Conservation (phyloP, 1,140 invertebrate genomes). For the Adelges cooleyi region DNA sequence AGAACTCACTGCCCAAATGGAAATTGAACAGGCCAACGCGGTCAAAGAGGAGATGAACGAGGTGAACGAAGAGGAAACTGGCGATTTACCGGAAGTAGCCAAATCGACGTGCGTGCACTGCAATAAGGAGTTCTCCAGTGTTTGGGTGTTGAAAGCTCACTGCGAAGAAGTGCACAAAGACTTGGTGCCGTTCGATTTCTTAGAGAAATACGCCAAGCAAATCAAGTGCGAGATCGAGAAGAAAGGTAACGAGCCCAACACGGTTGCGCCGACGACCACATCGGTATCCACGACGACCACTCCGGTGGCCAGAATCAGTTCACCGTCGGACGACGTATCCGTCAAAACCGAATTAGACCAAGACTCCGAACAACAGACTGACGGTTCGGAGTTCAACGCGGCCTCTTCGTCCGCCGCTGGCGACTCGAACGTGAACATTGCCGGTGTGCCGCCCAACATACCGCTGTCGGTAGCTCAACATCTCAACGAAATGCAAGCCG, state of each 20-base stretch:
- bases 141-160: slow-evolving; percentile 90
- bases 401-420: slow-evolving; percentile 39
- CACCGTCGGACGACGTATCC: slow-evolving; percentile 1
- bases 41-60: slow-evolving; percentile 39
- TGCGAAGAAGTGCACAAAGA: slow-evolving; percentile 90
- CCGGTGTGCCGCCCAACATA: slow-evolving; percentile 31
- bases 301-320: not conserved
- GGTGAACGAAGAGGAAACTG: slow-evolving; percentile 43
- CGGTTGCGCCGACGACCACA: slow-evolving; percentile 13
- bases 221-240: slow-evolving; percentile 77
- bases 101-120: slow-evolving; percentile 79
- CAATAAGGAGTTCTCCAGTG: slow-evolving; percentile 86
- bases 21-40: slow-evolving; percentile 39
- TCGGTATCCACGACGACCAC: not conserved
- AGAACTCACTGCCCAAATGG: slow-evolving; percentile 34
- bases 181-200: slow-evolving; percentile 73
- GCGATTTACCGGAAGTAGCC: slow-evolving; percentile 54
- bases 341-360: slow-evolving; percentile 37
- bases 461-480: slow-evolving; percentile 59
- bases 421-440: slow-evolving; percentile 28
- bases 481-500: slow-evolving; percentile 73
- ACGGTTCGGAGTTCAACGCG: not conserved
- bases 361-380: not conserved
- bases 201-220: slow-evolving; percentile 84
- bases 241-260: slow-evolving; percentile 46